phyloP scores from a whole-genome alignment of 2,888 invertebrate genomes.

The Drosophila yooni region DNA sequence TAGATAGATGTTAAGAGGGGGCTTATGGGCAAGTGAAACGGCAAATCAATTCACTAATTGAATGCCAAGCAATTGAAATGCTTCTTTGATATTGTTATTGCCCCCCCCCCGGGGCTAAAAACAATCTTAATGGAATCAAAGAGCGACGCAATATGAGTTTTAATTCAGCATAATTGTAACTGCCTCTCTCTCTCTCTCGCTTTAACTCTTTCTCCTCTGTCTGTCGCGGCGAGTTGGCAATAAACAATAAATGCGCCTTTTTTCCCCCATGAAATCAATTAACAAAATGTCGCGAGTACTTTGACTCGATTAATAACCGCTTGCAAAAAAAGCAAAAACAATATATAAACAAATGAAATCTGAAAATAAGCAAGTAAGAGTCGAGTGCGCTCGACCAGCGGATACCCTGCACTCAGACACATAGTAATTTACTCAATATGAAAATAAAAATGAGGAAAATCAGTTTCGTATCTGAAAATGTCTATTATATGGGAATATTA shows the following conservation, averaged over 20 bases:
- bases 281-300: slow-evolving; percentile 78
- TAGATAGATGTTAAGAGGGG: background rate
- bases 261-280: slow-evolving; percentile 71
- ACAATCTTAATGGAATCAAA: slow-evolving; percentile 77
- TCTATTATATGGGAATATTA: background rate
- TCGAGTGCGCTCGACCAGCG: background rate
- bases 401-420: background rate
- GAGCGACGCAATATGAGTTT: slow-evolving; percentile 69
- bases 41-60: slow-evolving; percentile 74
- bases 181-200: background rate
- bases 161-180: slow-evolving; percentile 74
- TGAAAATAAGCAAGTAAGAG: slow-evolving; percentile 20
- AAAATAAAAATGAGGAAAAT: too few species aligned
- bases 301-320: slow-evolving; percentile 62
- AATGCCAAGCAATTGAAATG: slow-evolving; percentile 71
- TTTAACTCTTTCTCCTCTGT: background rate
- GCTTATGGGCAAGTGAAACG: slow-evolving; percentile 7
- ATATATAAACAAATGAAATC: slow-evolving; percentile 50
- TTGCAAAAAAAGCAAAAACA: slow-evolving; percentile 45
- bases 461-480: background rate
- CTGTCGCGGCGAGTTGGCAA: background rate
- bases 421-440: too few species aligned
- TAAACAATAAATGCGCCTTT: slow-evolving; percentile 15
- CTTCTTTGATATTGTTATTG: slow-evolving; percentile 63
- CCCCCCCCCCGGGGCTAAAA: slow-evolving; percentile 56